A percentile compares a stretch with the other conserved stretches of the same genome.
Evolutionary conservation across 2,888 invertebrate genomes (phyloP).

Genomic region (Drosophila tripunctata): DNA sequence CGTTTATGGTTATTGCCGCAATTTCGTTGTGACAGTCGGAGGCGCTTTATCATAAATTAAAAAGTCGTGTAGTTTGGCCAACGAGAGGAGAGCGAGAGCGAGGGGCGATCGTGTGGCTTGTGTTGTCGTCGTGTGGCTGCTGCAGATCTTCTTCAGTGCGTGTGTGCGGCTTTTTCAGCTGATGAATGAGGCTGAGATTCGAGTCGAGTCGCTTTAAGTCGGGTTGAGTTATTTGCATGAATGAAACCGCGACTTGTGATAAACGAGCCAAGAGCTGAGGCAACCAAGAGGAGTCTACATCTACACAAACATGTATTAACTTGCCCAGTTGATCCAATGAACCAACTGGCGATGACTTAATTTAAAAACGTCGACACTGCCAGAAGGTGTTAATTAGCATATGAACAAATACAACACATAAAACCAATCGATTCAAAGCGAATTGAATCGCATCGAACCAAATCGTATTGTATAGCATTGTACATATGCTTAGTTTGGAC

Average conservation of each 20-base stretch:
- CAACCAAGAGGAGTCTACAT: too few species aligned
- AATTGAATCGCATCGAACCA: neutral
- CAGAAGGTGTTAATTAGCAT: conserved; percentile 77
- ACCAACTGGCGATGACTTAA: conserved; percentile 72
- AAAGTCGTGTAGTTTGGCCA: conserved; percentile 67
- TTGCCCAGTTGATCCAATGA: conserved; percentile 31
- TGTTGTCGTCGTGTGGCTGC: conserved; percentile 43
- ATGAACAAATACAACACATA: conserved; percentile 55
- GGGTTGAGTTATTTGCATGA: conserved; percentile 73
- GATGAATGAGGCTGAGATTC: conserved; percentile 13
- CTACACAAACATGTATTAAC: too few species aligned
- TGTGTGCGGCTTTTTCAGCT: conserved; percentile 21
- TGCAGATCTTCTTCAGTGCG: conserved; percentile 35
- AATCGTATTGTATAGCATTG: neutral
- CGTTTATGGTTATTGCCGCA: conserved; percentile 81
- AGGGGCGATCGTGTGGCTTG: conserved; percentile 9
- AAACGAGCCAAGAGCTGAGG: conserved; percentile 46
- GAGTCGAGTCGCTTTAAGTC: conserved; percentile 34
- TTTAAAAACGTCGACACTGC: conserved; percentile 51
- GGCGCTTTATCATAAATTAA: conserved; percentile 81
- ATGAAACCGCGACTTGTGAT: conserved; percentile 65
- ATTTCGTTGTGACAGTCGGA: conserved; percentile 79
- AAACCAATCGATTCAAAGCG: conserved; percentile 15
- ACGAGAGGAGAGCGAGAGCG: neutral
- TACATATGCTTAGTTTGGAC: too few species aligned